These are phyloP conservation scores for Saguinus imperator DNA, from an alignment of 2,113 vertebrate genomes.

Conservation along the genomic window DNA sequence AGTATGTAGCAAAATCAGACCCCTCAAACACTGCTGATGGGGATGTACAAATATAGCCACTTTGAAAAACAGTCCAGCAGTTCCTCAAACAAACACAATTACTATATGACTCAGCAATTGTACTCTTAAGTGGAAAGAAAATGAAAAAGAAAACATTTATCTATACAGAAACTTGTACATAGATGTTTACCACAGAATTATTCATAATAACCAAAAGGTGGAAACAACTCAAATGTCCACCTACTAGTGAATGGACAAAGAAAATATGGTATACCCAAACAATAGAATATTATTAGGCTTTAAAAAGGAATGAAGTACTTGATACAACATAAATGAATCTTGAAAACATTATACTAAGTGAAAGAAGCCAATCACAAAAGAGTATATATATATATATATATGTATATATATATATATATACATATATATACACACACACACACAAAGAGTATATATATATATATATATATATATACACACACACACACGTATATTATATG, in stretches of 20 bases:
- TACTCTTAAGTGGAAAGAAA: not conserved
- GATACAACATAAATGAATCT: not conserved
- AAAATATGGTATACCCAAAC: not conserved
- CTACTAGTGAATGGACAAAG: not conserved
- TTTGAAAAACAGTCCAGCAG: slow-evolving; percentile 30
- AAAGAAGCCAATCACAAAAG: slow-evolving; percentile 42
- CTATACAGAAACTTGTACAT: not conserved
- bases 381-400: not conserved
- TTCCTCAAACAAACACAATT: slow-evolving; percentile 41
- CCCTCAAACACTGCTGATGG: not conserved
- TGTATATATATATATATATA: not conserved
- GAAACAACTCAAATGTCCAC: slow-evolving; percentile 30
- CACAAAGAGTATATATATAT: not conserved
- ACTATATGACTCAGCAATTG: not conserved
- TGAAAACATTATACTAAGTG: slow-evolving; percentile 13
- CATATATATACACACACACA: not conserved
- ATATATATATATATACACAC: not conserved
- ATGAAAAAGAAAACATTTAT: slow-evolving; percentile 48
- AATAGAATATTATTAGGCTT: not conserved
- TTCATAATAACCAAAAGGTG: not conserved
- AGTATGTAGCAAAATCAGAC: not conserved
- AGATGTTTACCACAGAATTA: not conserved
- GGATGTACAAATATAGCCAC: not conserved
- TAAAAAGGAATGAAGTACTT: not conserved
- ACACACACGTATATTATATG: not conserved